Percentiles rank a stretch among this genome's conserved stretches.
These are phyloP conservation scores for Acipenser oxyrinchus DNA, from an alignment of 2,797 vertebrate genomes.

Conservation along the genomic window DNA sequence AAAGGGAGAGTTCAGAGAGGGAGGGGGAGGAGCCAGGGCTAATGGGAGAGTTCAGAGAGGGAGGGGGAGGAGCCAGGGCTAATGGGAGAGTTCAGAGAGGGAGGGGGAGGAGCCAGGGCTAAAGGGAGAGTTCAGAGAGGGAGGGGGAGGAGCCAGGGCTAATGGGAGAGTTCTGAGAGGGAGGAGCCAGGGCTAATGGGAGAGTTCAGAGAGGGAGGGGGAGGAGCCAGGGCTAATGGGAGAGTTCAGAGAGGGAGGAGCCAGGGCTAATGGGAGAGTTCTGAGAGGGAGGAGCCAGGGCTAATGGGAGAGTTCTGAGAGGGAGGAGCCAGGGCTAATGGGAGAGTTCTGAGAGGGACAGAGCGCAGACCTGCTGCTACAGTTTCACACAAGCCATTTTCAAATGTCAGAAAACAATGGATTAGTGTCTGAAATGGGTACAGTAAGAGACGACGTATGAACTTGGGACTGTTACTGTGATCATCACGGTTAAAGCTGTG, in stretches of 20 bases:
- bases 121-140: conserved; percentile 1
- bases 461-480: too few species aligned
- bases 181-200: conserved; percentile 2
- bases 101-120: conserved; percentile 2
- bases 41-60: conserved; percentile 14
- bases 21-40: conserved; percentile 8
- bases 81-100: neutral
- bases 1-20: conserved; percentile 21
- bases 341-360: too few species aligned
- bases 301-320: neutral
- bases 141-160: neutral
- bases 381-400: too few species aligned
- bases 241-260: conserved; percentile 21
- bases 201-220: neutral
- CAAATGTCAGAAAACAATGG: too few species aligned
- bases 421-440: too few species aligned
- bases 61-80: too few species aligned
- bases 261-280: neutral
- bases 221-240: neutral
- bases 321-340: conserved; percentile 38
- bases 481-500: too few species aligned
- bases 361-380: too few species aligned
- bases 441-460: too few species aligned
- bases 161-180: neutral
- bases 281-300: neutral